Base-by-base conservation (phyloP, 2,797 vertebrate species). In the Semaprochilodus insignis region DNA sequence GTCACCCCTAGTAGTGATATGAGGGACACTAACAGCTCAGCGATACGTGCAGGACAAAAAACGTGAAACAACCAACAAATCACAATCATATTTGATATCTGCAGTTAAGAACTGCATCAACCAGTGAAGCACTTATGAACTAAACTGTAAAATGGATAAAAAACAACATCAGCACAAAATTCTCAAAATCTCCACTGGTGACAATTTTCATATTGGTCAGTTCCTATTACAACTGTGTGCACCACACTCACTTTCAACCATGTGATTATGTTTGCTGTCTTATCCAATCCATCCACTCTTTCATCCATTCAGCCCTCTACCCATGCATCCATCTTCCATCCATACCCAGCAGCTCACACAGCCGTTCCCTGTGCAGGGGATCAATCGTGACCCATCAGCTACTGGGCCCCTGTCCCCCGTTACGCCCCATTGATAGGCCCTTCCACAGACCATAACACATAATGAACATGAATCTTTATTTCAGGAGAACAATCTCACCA, bases 391-490 rank as follows among this genome's bases (percentile, higher is more conserved):
- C 78, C 72, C 63, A 36, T 82, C 48, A 67, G 60, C 66, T 36
- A 67, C 6, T 17, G 51, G 55, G 72, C 44, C 76, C 59, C 36
- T 1, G 21, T 34, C 54, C 74, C 69, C 51, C n/a, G 69, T 70
- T 62, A 76, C 51, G 25, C 74, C 77, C 40, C 69, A 84, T 54
- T 70, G 55, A 66, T 27, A 31, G 57, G 74, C 73, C 62, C 31
- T 17, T 74, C 54, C 60, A 77, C 77, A 82, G 74, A 19, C 83
- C 79, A 85, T 85, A 79, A 83, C 83, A 57, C 78, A 81, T 90
- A 93, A 93, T 92, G 93, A 94, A 94, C 92, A 94, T 89, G 81
- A 78, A 91, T 94, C 94, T 93, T 92, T 93, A 86, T 92, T 95
- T 95, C 90, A 95, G 93, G 92, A 84, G 88, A 92, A 92, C 93